These are phyloP conservation scores for Odocoileus hemionus DNA, from an alignment of 2,113 vertebrate genomes.

Conservation along the genomic window DNA sequence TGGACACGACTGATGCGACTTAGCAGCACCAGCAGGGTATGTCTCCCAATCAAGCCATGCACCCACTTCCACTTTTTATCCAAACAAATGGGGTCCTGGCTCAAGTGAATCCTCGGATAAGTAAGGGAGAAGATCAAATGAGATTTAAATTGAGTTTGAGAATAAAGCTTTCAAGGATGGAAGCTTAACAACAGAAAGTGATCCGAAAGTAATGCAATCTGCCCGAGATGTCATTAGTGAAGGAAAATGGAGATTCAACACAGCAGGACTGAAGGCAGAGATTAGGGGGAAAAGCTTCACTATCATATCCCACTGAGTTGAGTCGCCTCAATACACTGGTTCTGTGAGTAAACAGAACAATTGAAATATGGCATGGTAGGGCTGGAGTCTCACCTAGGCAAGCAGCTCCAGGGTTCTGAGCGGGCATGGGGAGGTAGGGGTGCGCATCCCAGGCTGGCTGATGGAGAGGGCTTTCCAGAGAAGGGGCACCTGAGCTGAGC, in stretches of 20 bases:
- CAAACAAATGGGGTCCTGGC: not conserved
- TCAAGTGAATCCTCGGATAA: conserved; percentile 3
- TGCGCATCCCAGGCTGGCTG: not conserved
- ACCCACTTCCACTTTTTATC: not conserved
- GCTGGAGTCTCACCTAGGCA: not conserved
- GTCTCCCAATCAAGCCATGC: not conserved
- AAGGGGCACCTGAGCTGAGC: not conserved
- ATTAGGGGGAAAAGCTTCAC: not conserved
- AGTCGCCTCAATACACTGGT: not conserved
- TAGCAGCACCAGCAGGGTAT: no score
- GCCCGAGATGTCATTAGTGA: conserved; percentile 22
- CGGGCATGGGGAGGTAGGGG: not conserved
- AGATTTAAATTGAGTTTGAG: conserved; percentile 63
- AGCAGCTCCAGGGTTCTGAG: not conserved
- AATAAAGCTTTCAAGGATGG: conserved; percentile 42
- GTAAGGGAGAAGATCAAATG: conserved; percentile 30
- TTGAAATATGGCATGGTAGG: not conserved
- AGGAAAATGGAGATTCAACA: not conserved
- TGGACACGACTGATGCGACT: no score
- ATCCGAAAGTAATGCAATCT: conserved; percentile 55
- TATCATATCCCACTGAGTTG: not conserved
- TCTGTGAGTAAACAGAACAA: conserved; percentile 46
- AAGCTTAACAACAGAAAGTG: conserved; percentile 51
- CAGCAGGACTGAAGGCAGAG: conserved; percentile 29
- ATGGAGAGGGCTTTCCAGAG: not conserved